Evolutionary conservation across 2,888 invertebrate species (phyloP).

Genomic region (Polylopha cassiicola): DNA sequence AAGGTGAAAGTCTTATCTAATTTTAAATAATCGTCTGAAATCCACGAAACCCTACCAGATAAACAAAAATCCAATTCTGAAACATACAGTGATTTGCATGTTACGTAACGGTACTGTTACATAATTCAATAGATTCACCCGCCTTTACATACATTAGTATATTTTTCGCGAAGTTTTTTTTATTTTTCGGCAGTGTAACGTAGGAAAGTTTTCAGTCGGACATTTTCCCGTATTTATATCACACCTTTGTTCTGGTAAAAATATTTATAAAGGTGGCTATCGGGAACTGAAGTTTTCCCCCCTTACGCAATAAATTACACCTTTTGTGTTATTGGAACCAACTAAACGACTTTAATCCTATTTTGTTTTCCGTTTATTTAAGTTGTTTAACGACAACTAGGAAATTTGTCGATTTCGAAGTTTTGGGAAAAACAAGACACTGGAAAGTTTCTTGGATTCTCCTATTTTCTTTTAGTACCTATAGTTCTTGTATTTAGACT

Average conservation of each 20-base stretch:
- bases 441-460: too few relatives aligned
- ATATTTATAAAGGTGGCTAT: constrained; percentile 5
- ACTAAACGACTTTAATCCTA: not conserved
- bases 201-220: constrained; percentile 4
- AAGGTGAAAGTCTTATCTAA: not conserved
- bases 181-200: constrained; percentile 7
- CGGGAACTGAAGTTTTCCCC: not conserved
- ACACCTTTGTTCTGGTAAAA: constrained; percentile 7
- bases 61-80: constrained; percentile 20
- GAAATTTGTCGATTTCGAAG: too few relatives aligned
- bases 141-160: constrained; percentile 27
- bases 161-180: constrained; percentile 20
- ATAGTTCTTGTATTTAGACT: too few relatives aligned
- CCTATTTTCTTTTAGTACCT: too few relatives aligned
- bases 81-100: constrained; percentile 29
- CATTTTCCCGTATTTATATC: constrained; percentile 11
- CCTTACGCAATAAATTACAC: constrained; percentile 1
- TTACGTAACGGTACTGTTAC: constrained; percentile 37
- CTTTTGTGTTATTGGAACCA: constrained; percentile 2
- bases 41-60: constrained; percentile 8
- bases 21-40: constrained; percentile 1
- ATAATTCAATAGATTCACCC: constrained; percentile 38
- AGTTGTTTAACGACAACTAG: constrained; percentile 1
- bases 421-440: too few relatives aligned
- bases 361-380: not conserved